These are phyloP conservation scores for Siderastrea siderea DNA, from an alignment of 92 coral and sea anemone genomes.

Conservation along the genomic window DNA sequence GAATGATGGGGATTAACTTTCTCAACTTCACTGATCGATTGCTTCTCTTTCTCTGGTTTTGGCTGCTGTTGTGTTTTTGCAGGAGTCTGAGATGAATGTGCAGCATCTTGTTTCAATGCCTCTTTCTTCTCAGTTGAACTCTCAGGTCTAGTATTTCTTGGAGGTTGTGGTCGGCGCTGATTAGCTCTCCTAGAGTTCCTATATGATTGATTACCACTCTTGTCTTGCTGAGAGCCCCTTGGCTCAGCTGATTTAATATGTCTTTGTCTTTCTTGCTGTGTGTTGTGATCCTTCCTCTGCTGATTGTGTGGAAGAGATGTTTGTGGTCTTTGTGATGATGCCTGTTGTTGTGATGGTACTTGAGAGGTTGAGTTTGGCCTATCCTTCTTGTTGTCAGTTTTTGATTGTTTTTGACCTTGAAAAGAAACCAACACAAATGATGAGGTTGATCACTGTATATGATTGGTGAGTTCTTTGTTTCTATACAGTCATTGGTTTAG, in stretches of 20 bases:
- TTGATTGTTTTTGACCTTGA: slow-evolving; percentile 44
- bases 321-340: slow-evolving; percentile 28
- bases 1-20: neutral
- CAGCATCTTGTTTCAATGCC: neutral
- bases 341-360: slow-evolving; percentile 1
- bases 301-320: slow-evolving; percentile 26
- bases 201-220: neutral
- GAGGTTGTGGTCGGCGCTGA: slow-evolving; percentile 25
- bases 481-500: too few relatives aligned
- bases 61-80: neutral
- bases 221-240: slow-evolving; percentile 1
- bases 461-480: neutral
- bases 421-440: neutral
- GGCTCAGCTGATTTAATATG: slow-evolving; percentile 4
- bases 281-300: slow-evolving; percentile 1
- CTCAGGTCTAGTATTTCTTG: slow-evolving; percentile 8
- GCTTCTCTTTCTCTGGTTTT: neutral
- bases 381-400: slow-evolving; percentile 30
- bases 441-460: neutral
- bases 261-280: neutral
- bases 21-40: neutral
- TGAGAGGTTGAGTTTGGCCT: slow-evolving; percentile 36
- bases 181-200: slow-evolving; percentile 26
- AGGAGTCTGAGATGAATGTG: neutral
- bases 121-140: slow-evolving; percentile 19